phyloP scores from a whole-genome alignment of 2,113 vertebrate genomes.

The Acanthisitta chloris region DNA sequence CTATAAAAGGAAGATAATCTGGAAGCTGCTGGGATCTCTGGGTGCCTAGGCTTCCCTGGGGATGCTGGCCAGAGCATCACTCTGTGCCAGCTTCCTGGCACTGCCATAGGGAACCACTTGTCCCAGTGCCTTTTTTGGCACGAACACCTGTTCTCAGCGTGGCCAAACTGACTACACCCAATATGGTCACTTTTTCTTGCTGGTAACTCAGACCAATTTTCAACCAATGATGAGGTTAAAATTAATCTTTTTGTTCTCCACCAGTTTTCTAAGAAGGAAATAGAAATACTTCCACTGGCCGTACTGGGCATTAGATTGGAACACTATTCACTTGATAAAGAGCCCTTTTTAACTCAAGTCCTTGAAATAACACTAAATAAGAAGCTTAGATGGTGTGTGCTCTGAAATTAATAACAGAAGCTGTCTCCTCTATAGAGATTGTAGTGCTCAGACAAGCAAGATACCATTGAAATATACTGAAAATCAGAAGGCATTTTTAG shows the following conservation, averaged over 20 bases:
- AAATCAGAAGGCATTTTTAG: background rate
- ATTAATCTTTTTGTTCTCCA: background rate
- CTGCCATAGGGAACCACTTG: background rate
- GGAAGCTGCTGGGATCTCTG: background rate
- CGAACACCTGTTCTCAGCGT: background rate
- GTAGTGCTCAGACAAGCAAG: background rate
- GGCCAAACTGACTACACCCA: background rate
- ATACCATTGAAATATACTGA: background rate
- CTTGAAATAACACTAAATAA: background rate
- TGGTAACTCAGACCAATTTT: background rate
- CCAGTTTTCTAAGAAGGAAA: background rate
- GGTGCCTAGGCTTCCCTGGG: background rate
- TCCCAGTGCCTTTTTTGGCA: constrained; percentile 36
- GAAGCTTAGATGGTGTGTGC: background rate
- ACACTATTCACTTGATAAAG: background rate
- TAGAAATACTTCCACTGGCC: background rate
- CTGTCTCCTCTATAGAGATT: background rate
- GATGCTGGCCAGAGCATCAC: background rate
- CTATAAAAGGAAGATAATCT: background rate
- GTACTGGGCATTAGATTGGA: background rate
- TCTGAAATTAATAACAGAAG: background rate
- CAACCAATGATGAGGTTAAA: background rate
- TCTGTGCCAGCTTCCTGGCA: background rate
- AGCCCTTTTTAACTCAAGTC: background rate
- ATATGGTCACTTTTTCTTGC: background rate